A percentile compares a stretch with the other conserved stretches of the same genome.
Evolutionary conservation across 2,113 vertebrate genomes (phyloP).

Genomic region (Prolemur simus): DNA sequence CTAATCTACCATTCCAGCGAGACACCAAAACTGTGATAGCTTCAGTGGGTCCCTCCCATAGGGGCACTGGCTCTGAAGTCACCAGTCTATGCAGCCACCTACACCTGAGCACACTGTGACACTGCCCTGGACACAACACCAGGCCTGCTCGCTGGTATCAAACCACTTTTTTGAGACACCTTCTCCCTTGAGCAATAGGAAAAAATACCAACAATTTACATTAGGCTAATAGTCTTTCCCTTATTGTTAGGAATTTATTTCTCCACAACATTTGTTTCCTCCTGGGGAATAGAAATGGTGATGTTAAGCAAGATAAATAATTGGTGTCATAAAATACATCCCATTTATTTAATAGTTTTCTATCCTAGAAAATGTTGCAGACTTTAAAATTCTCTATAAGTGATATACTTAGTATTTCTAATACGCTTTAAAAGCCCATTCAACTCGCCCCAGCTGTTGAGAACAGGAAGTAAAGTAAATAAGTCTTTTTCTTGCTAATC

Average conservation of each 20-base stretch:
- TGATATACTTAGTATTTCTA: conserved; percentile 14
- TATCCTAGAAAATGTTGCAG: not conserved
- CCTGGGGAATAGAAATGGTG: conserved; percentile 3
- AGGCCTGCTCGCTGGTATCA: not conserved
- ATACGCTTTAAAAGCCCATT: conserved; percentile 38
- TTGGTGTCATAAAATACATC: not conserved
- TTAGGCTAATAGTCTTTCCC: not conserved
- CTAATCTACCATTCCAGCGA: not conserved
- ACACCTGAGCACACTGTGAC: not conserved
- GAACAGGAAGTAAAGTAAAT: conserved; percentile 49
- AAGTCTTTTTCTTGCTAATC: conserved; percentile 37
- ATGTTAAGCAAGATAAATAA: conserved; percentile 14
- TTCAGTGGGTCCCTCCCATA: not conserved
- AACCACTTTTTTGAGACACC: not conserved
- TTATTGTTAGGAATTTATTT: conserved; percentile 12
- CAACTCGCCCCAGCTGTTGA: not conserved
- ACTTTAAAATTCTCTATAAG: conserved; percentile 24
- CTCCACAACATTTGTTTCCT: not conserved
- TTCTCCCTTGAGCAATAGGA: not conserved
- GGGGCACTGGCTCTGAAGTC: not conserved
- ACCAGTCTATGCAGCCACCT: not conserved
- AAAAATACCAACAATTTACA: not conserved
- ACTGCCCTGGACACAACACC: not conserved
- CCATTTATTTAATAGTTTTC: conserved; percentile 23
- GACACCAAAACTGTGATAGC: not conserved